Conservation (phyloP, 2,113 vertebrate genomes). For the Xenopus laevis region DNA sequence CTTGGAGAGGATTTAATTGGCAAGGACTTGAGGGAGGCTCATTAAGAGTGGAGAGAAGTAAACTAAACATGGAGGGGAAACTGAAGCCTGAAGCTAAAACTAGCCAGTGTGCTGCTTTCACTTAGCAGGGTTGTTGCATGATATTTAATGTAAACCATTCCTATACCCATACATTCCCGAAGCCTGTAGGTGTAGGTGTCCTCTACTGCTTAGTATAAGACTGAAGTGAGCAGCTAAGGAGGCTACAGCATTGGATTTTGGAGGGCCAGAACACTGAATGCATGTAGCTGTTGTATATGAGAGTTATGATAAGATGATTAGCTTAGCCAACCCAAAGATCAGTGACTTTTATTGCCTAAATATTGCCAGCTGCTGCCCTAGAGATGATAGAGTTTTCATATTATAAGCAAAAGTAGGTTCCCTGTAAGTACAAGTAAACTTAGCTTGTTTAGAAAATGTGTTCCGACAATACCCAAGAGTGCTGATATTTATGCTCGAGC, state of each 20-base stretch:
- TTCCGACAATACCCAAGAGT: constrained; percentile 37
- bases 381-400: constrained; percentile 15
- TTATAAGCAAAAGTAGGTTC: background rate
- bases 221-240: no score
- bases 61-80: background rate
- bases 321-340: background rate
- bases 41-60: background rate
- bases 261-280: no score
- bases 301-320: no score
- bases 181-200: no score
- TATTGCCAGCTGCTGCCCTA: background rate
- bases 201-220: no score
- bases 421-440: constrained; percentile 6
- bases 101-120: no score
- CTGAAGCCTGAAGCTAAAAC: no score
- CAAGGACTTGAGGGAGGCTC: background rate
- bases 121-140: no score
- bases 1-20: background rate
- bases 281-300: no score
- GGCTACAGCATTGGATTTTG: no score
- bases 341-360: background rate
- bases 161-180: no score
- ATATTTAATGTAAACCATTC: no score
- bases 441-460: constrained; percentile 28
- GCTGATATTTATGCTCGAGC: constrained; percentile 36